phyloP scores from a whole-genome alignment of 2,797 vertebrate genomes.

The Diplodus puntazzo region DNA sequence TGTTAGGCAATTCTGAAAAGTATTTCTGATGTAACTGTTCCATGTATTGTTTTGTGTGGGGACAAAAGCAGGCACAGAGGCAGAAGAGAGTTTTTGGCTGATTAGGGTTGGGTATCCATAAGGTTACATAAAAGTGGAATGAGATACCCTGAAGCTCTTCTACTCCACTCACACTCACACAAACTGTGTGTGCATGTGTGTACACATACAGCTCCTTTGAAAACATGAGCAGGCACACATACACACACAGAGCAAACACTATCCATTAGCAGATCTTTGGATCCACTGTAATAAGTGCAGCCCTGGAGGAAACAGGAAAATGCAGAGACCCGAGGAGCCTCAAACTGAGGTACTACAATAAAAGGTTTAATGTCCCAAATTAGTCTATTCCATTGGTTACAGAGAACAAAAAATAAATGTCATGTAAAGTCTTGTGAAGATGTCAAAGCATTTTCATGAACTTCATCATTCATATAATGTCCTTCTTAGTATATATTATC shows the following conservation, averaged over 20 bases:
- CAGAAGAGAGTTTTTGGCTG: slow-evolving; percentile 40
- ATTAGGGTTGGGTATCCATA: slow-evolving; percentile 58
- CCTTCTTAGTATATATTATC: background rate
- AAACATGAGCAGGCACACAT: slow-evolving; percentile 9
- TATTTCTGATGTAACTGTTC: slow-evolving; percentile 1
- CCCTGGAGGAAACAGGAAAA: slow-evolving; percentile 48
- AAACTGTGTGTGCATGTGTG: slow-evolving; percentile 17
- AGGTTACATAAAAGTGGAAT: slow-evolving; percentile 75
- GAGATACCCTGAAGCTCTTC: slow-evolving; percentile 59
- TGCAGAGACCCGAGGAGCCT: slow-evolving; percentile 27
- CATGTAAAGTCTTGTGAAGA: background rate
- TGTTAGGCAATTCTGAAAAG: slow-evolving; percentile 1
- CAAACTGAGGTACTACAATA: slow-evolving; percentile 26
- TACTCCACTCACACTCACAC: slow-evolving; percentile 36
- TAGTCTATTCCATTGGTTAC: slow-evolving; percentile 9
- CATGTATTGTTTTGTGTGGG: slow-evolving; percentile 27
- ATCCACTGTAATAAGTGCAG: slow-evolving; percentile 70
- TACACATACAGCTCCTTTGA: slow-evolving; percentile 21
- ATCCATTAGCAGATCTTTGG: slow-evolving; percentile 67
- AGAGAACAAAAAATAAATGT: slow-evolving; percentile 4
- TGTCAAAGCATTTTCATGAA: background rate
- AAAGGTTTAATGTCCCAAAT: slow-evolving; percentile 46
- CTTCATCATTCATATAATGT: background rate
- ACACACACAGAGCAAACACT: slow-evolving; percentile 19
- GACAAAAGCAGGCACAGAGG: slow-evolving; percentile 23